phyloP scores from a whole-genome alignment of 2,797 vertebrate species.

The Natrix natrix region DNA sequence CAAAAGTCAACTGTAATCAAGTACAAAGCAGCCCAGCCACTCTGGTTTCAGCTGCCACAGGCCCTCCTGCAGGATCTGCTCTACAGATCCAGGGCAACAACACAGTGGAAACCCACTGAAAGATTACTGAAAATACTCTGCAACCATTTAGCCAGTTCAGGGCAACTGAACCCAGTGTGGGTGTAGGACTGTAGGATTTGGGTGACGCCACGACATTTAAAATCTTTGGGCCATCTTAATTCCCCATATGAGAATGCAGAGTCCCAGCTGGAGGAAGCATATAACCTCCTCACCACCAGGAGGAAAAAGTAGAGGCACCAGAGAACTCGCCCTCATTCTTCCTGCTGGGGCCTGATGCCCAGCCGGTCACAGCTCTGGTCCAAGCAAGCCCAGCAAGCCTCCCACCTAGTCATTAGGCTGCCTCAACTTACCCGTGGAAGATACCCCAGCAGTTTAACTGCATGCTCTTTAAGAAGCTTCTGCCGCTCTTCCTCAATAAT shows the following conservation, averaged over 20 bases:
- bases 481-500: slow-evolving; percentile 92
- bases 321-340: background rate
- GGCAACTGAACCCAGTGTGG: background rate
- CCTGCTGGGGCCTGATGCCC: background rate
- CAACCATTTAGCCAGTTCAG: background rate
- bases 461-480: slow-evolving; percentile 85
- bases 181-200: background rate
- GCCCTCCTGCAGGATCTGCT: background rate
- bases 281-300: background rate
- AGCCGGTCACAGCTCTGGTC: background rate
- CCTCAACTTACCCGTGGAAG: slow-evolving; percentile 82
- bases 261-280: background rate
- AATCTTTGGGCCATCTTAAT: background rate
- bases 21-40: background rate
- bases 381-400: no score
- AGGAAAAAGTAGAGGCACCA: background rate
- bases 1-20: background rate
- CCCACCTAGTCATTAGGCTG: no score
- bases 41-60: background rate
- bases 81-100: background rate
- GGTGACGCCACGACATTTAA: background rate
- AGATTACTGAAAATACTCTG: background rate
- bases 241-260: background rate
- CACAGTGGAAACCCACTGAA: background rate
- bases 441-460: slow-evolving; percentile 84